A percentile compares a stretch with the other conserved stretches of the same genome.
Evolutionary conservation across 1,140 invertebrate genomes (phyloP).

Genomic region (Lineus longissimus): DNA sequence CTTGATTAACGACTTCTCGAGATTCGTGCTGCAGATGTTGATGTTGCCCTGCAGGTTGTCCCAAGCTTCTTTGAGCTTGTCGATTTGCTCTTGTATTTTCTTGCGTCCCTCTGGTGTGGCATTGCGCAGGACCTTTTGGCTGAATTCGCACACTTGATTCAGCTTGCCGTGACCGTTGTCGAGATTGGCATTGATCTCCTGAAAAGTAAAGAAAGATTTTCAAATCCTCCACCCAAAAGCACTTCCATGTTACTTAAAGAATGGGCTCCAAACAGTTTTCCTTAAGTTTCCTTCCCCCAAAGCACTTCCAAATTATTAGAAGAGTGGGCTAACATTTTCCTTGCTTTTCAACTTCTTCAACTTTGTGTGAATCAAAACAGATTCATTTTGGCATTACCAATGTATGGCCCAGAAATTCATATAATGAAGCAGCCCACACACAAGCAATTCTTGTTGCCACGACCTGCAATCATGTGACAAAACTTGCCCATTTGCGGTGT

Average conservation of each 20-base stretch:
- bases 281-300: no score
- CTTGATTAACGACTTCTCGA: conserved; percentile 75
- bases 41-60: conserved; percentile 77
- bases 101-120: conserved; percentile 84
- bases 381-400: no score
- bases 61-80: conserved; percentile 81
- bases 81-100: conserved; percentile 75
- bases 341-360: no score
- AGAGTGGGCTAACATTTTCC: no score
- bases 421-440: no score
- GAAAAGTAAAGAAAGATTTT: background rate
- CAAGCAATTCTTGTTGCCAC: no score
- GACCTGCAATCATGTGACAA: no score
- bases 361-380: no score
- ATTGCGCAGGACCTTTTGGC: conserved; percentile 73
- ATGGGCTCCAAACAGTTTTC: no score
- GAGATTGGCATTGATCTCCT: conserved; percentile 45
- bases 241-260: background rate
- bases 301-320: no score
- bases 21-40: conserved; percentile 70
- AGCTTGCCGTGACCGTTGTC: conserved; percentile 45
- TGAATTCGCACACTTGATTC: conserved; percentile 61
- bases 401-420: no score
- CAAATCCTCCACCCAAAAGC: background rate
- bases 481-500: no score